phyloP scores from a whole-genome alignment of 2,888 invertebrate species.

The Onchidella celtica region DNA sequence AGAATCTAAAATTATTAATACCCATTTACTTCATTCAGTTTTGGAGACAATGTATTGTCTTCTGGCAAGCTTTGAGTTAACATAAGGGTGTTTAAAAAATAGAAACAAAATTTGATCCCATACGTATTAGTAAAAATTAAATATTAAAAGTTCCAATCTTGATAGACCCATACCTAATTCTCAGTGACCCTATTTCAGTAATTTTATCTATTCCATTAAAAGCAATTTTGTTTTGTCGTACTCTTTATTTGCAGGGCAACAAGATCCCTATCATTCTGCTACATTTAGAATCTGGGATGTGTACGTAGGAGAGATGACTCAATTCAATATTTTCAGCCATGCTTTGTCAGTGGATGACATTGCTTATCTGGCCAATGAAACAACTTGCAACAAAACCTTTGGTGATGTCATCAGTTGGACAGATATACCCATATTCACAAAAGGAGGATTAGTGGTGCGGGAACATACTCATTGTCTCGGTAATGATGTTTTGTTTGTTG shows the following conservation, averaged over 20 bases:
- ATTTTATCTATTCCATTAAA: no score
- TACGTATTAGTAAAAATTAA: no score
- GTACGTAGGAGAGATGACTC: conserved; percentile 54
- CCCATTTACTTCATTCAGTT: no score
- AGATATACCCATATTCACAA: conserved; percentile 12
- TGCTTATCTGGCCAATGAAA: conserved; percentile 20
- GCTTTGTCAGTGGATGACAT: conserved; percentile 29
- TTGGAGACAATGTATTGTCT: no score
- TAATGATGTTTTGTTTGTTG: conserved; percentile 2
- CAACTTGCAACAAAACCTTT: conserved; percentile 9
- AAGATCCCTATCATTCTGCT: conserved; percentile 41
- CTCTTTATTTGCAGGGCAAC: conserved; percentile 42
- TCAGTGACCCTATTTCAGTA: no score
- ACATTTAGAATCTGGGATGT: conserved; percentile 42
- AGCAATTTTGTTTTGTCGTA: no score
- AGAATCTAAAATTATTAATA: no score
- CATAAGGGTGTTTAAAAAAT: no score
- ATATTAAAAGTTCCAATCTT: no score
- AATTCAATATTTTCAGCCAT: conserved; percentile 51
- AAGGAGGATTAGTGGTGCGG: conserved; percentile 35
- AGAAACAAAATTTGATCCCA: no score
- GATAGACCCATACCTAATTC: no score
- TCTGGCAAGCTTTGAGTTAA: no score
- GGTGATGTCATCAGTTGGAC: conserved; percentile 53
- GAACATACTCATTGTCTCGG: conserved; percentile 44